Base-by-base conservation (phyloP, 2,797 vertebrate species). In the Poecilia velifera region DNA sequence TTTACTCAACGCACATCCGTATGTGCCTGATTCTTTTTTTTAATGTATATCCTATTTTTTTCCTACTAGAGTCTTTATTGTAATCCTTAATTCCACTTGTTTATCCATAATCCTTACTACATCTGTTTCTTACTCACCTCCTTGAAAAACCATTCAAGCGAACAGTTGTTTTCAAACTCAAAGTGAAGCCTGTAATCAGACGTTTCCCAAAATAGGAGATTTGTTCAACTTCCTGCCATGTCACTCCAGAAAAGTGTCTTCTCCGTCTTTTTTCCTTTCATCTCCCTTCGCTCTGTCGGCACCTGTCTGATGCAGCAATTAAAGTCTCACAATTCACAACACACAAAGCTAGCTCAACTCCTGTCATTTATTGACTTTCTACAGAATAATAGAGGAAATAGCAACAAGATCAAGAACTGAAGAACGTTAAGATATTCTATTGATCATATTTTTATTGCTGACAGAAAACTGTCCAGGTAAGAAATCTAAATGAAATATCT, bases 181-280 rank as follows among this genome's bases (percentile, higher is more conserved):
- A 75, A 81, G 77, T 81, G 82, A 90, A 87, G 78, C 49, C 72
- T 73, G 73, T 83, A 90, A 92, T 91, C 86, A 86, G 84, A 83
- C 85, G 53, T 76, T 43, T 86, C 79, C 73, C 77, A 83, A 91
- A 90, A 89, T 85, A 87, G 79, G 74, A 88, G 86, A 90, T 89
- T 85, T 92, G 87, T 88, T 82, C 84, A 88, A 90, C 90, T 91
- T 92, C 87, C 86, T 88, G 85, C 82, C 76, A 74, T 57, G 77
- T 86, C 53, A 51, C 57, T 87, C 74, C 0, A 6, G 14, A 68
- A 78, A 87, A 87, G 73, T 39, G 76, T 82, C 82, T 75, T 77
- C 62, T 85, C 77, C 73, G 76, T 84, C 86, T 87, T 81, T 22
- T 72, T 86, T 86, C 79, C 76, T 83, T 79, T 91, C 77, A 88